Conservation (phyloP, 1,140 invertebrate genomes). For the Formica exsecta region DNA sequence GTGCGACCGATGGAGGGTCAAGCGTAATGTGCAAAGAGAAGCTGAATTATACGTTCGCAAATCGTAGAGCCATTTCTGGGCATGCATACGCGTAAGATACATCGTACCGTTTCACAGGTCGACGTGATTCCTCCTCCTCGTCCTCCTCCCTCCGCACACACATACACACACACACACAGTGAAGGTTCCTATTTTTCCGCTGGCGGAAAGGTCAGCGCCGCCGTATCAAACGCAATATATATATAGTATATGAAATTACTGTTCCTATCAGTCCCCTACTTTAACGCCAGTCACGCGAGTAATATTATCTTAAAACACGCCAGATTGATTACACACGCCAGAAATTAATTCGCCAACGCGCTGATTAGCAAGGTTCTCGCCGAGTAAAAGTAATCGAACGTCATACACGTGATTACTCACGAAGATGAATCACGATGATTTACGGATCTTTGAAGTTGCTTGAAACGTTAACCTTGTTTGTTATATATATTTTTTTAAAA, state of each 20-base stretch:
- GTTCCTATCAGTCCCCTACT: slow-evolving; percentile 60
- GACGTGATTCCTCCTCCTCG: slow-evolving; percentile 37
- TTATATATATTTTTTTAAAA: background rate
- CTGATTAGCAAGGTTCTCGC: slow-evolving; percentile 15
- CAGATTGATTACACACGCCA: slow-evolving; percentile 30
- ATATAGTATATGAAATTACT: slow-evolving; percentile 50
- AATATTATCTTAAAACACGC: slow-evolving; percentile 49
- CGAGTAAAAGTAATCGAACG: background rate
- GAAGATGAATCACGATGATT: background rate
- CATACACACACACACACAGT: background rate
- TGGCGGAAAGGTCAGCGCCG: slow-evolving; percentile 49
- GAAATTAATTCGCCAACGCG: slow-evolving; percentile 24
- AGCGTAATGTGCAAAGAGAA: slow-evolving; percentile 26
- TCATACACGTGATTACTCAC: background rate
- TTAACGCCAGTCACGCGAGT: slow-evolving; percentile 52
- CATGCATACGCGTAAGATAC: slow-evolving; percentile 41
- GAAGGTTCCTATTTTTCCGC: slow-evolving; percentile 57
- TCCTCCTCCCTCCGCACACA: background rate
- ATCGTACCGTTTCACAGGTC: slow-evolving; percentile 53
- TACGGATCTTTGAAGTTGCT: background rate
- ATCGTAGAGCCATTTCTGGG: slow-evolving; percentile 22
- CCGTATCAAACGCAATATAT: slow-evolving; percentile 50
- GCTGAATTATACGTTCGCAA: slow-evolving; percentile 18
- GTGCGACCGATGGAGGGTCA: slow-evolving; percentile 41
- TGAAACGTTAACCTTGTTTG: background rate